These are phyloP conservation scores for Myiagra hebetior DNA, from an alignment of 2,113 vertebrate species.

Conservation along the genomic window DNA sequence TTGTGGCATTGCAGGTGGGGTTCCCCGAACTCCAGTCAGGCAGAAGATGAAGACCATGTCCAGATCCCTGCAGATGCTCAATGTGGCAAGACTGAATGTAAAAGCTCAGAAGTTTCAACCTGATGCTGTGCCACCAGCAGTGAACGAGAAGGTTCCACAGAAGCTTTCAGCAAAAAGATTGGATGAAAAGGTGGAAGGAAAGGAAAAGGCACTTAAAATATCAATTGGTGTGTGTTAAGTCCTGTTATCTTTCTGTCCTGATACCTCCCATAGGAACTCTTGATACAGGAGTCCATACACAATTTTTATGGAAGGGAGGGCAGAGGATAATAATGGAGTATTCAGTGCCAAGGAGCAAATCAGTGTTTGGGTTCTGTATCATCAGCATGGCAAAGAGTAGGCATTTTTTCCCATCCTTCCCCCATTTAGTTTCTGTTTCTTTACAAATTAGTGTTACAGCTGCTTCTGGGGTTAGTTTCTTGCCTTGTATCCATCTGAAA, in stretches of 20 bases:
- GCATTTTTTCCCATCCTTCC: background rate
- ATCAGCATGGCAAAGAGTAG: background rate
- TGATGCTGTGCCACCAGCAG: constrained; percentile 55
- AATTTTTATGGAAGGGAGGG: background rate
- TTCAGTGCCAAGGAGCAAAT: background rate
- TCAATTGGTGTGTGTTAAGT: constrained; percentile 24
- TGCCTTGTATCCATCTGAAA: background rate
- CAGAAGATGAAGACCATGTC: constrained; percentile 98
- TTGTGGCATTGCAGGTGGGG: constrained; percentile 70
- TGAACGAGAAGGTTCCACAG: constrained; percentile 64
- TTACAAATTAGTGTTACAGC: background rate
- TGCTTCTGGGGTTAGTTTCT: background rate
- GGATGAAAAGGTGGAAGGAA: constrained; percentile 71
- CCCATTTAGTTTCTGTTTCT: background rate
- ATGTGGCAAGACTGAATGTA: constrained; percentile 88
- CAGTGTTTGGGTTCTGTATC: background rate
- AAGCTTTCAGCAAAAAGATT: constrained; percentile 62
- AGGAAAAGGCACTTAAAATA: constrained; percentile 52
- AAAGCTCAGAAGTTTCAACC: constrained; percentile 88
- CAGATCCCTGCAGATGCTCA: constrained; percentile 95
- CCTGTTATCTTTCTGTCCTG: background rate
- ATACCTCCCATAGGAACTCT: background rate
- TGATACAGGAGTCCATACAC: background rate
- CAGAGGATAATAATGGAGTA: background rate
- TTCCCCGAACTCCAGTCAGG: constrained; percentile 90